Evolutionary conservation across 2,113 vertebrate species (phyloP).

Genomic region (Pseudois nayaur): DNA sequence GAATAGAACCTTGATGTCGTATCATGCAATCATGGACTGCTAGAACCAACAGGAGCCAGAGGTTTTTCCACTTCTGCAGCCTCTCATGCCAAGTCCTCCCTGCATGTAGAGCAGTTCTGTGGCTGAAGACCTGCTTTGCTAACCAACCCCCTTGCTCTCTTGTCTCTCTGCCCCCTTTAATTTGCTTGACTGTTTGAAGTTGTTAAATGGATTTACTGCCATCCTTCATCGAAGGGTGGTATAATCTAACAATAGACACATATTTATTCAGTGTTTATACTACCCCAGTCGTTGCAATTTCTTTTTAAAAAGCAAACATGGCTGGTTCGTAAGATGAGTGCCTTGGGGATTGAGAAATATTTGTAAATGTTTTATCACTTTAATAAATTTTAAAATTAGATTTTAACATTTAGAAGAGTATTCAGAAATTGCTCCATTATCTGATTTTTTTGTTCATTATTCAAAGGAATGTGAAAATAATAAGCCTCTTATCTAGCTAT

Average conservation of each 20-base stretch:
- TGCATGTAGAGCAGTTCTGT: not conserved
- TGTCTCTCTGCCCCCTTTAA: not conserved
- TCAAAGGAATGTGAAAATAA: constrained; percentile 21
- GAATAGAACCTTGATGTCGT: not conserved
- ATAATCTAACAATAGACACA: not conserved
- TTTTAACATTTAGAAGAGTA: constrained; percentile 30
- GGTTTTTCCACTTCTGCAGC: not conserved
- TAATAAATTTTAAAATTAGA: constrained; percentile 44
- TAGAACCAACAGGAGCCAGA: not conserved
- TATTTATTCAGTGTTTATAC: not conserved
- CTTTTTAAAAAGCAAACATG: not conserved
- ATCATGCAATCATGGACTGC: not conserved
- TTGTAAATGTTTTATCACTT: constrained; percentile 56
- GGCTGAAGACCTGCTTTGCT: not conserved
- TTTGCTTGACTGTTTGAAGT: not conserved
- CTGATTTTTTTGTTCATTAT: constrained; percentile 55
- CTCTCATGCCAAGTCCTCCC: not conserved
- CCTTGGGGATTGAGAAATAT: constrained; percentile 23
- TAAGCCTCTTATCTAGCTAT: constrained; percentile 28
- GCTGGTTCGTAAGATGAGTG: not conserved
- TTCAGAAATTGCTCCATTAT: constrained; percentile 45
- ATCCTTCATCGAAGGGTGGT: not conserved
- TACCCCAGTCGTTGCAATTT: not conserved
- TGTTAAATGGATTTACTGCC: not conserved
- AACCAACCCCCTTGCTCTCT: not conserved